Evolutionary conservation across 2,113 vertebrate genomes (phyloP).

Genomic region (Physeter macrocephalus): DNA sequence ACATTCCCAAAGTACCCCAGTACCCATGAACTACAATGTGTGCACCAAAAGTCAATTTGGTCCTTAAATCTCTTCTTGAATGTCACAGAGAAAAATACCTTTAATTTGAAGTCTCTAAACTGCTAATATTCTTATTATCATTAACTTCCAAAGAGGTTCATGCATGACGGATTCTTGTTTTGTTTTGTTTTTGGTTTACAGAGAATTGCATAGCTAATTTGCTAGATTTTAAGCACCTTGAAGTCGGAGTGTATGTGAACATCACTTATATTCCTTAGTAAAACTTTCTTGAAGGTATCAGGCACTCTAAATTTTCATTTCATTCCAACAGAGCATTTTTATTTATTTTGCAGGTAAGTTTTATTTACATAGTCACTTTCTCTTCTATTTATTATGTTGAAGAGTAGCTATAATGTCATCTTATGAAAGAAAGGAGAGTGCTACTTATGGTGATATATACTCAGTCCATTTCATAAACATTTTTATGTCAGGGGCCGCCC

Average conservation of each 20-base stretch:
- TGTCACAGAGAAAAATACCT: neutral
- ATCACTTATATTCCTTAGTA: neutral
- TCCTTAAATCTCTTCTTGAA: neutral
- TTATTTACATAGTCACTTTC: neutral
- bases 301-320: neutral
- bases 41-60: neutral
- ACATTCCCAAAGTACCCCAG: neutral
- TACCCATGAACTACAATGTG: neutral
- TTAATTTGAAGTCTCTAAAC: neutral
- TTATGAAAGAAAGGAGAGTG: neutral
- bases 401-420: neutral
- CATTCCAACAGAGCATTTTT: neutral
- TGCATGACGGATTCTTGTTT: neutral
- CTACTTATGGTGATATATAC: neutral
- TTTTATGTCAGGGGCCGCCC: accelerated
- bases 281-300: neutral
- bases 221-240: neutral
- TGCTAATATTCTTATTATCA: neutral
- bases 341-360: neutral
- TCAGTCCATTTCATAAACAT: neutral
- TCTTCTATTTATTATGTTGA: neutral
- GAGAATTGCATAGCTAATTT: neutral
- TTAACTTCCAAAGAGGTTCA: neutral
- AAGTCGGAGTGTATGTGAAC: neutral
- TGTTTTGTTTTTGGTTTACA: neutral